Base-by-base conservation (phyloP, 2,888 invertebrate species). In the Amiota mariae region DNA sequence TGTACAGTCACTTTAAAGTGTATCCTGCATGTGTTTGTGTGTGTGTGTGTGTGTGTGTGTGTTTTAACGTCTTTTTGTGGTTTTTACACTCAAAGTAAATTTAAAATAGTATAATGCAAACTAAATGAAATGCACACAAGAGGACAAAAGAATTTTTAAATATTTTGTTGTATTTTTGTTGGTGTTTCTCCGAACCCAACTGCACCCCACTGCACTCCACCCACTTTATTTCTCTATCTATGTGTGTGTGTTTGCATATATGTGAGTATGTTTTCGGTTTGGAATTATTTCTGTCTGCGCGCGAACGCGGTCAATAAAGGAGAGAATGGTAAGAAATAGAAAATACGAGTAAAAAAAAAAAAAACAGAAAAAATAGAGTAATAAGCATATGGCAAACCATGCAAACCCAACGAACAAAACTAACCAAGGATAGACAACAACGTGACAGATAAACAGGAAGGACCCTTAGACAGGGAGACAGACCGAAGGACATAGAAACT, bases 91-190 rank as follows among this genome's bases (percentile, higher is more conserved):
- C 61, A 72, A 72, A 72, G 72, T 72, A 59, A 48, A 72, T 72
- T 72, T 67, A 72, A 72, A 72, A 67, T 68, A 36, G 36, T 36
- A 72, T 72, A 67, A 72, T 72, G 72, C 59, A 67, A 76, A 74
- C 74, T 64, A 77, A 80, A 78, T 79, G 77, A 77, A 75, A 77
- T 71, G 76, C 73, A 72, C 48, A 36, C 36, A 71, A 49, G 49
- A 64, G 71, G 66, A 71, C 71, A 73, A 78, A 80, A 80, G 76
- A 71, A 61, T 71, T 71, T 71, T 71, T 59, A 70, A 70, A 57
- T 57, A 47, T 57, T 70, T 54, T 49, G 24, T 57, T 71, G 20
- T 68, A 54, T 10, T 12, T 54, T 15, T 47, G 47, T 36, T 6
- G 36, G 36, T 36, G 36, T 6, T 36, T 36, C 36, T 6, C 36